These are phyloP conservation scores for Volucella inflata DNA, from an alignment of 2,888 invertebrate genomes.

Conservation along the genomic window DNA sequence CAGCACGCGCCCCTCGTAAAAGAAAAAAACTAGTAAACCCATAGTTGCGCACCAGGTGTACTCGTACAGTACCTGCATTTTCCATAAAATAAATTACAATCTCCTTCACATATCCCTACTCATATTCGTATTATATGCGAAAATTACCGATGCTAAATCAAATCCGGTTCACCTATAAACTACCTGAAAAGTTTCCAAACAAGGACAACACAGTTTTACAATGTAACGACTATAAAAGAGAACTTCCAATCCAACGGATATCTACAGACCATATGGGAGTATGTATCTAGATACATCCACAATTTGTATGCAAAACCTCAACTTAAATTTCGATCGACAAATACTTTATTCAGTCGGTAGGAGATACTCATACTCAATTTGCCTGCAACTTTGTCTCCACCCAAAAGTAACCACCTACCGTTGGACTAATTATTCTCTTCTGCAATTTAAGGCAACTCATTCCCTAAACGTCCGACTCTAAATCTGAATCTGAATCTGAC, in stretches of 20 bases:
- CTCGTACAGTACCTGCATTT: neutral
- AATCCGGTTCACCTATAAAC: slow-evolving; percentile 24
- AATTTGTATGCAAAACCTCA: slow-evolving; percentile 48
- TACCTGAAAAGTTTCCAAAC: slow-evolving; percentile 4
- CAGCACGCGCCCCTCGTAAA: too few relatives aligned
- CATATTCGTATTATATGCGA: too few relatives aligned
- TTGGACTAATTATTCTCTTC: slow-evolving; percentile 71
- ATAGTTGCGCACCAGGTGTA: neutral
- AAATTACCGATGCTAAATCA: neutral
- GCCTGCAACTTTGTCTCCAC: slow-evolving; percentile 2
- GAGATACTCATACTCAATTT: neutral
- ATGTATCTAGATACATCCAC: too few relatives aligned
- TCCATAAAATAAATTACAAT: neutral
- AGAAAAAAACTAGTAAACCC: neutral
- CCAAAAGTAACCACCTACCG: slow-evolving; percentile 56
- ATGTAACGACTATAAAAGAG: slow-evolving; percentile 6
- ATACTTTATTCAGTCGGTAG: neutral
- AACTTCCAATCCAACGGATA: slow-evolving; percentile 34
- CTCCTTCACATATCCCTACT: neutral
- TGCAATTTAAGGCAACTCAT: slow-evolving; percentile 55
- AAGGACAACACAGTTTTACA: slow-evolving; percentile 21
- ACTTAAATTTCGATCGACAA: slow-evolving; percentile 45
- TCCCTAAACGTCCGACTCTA: slow-evolving; percentile 44
- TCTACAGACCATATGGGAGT: neutral
- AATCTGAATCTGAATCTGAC: too few relatives aligned